Evolutionary conservation across 2,888 invertebrate genomes (phyloP), one percentile per base, ranked within the genome.

Genomic region (Agrochola circellaris): DNA sequence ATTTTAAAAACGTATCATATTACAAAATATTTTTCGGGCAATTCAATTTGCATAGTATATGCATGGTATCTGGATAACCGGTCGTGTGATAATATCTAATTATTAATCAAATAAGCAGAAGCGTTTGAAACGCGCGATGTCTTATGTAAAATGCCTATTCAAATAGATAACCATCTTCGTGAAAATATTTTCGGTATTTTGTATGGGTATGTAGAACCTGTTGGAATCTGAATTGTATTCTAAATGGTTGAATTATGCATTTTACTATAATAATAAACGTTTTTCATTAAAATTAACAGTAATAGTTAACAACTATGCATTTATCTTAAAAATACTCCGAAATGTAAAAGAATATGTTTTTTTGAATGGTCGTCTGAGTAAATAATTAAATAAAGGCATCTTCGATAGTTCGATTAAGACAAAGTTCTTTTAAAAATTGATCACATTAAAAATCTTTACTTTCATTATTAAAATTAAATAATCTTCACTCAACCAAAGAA

Each of bases 21-120:
- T 72, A 86, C 81, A 79, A 76, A 82, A 72, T 60, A 62, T 66
- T 74, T 38, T 69, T 58, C 51, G 13, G 48, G 66, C 48, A 13
- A 62, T 65, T 70, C 15, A 23, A 85, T 87, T 87, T 66, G 64
- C 87, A 87, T 87, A 87, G 69, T 64, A 62, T 67, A 78, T 15
- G 45, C 45, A 54, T 75, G 0, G 48, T 67, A 80, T 83, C 56
- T 56, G 68, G 38, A 75, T 20, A 56, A 75, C 68, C 48, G 54
- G n/a, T 38, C 1, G 4, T 4, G 8, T 61, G 75, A 86, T 86
- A 62, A 64, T 23, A 85, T 85, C 80, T 45, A 42, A 71, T 66
- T 71, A 65, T 72, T 30, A 71, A 48, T 77, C 75, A 79, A 87
- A 77, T 73, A 66, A 73, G 78, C 77, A 45, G 72, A 42, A 69